Evolutionary conservation across 2,797 vertebrate genomes (phyloP).

Genomic region (Leuciscus waleckii): DNA sequence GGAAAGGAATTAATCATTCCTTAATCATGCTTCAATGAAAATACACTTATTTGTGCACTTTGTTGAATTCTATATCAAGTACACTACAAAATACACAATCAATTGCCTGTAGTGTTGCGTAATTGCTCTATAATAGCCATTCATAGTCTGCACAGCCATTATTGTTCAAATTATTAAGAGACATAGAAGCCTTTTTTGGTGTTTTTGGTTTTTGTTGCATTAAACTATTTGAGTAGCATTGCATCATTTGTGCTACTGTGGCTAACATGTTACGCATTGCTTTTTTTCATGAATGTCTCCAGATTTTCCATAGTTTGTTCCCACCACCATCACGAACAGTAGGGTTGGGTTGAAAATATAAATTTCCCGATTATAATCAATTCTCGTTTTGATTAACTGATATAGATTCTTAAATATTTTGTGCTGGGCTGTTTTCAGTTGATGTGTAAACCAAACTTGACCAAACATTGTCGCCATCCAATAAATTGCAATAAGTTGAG

Average conservation of each 20-base stretch:
- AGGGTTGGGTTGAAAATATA: conserved; percentile 5
- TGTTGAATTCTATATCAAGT: background rate
- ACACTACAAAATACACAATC: background rate
- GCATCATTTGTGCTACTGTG: background rate
- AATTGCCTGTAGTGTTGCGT: background rate
- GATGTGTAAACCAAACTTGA: background rate
- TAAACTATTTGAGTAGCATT: background rate
- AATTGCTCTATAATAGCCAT: background rate
- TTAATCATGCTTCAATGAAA: background rate
- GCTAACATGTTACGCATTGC: background rate
- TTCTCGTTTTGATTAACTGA: background rate
- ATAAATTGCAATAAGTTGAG: background rate
- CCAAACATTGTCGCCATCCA: background rate
- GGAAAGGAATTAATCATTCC: background rate
- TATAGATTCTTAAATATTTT: background rate
- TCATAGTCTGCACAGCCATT: background rate
- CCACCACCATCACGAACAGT: background rate
- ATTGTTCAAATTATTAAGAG: background rate
- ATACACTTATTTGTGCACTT: conserved; percentile 20
- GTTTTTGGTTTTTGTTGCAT: background rate
- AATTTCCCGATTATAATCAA: background rate
- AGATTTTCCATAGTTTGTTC: background rate
- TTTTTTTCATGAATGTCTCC: background rate
- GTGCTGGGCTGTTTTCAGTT: background rate
- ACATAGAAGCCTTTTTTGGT: background rate